Percentiles rank a stretch among this genome's conserved stretches.
These are phyloP conservation scores for Drosophila bocki DNA, from an alignment of 1,140 invertebrate genomes.

Conservation along the genomic window DNA sequence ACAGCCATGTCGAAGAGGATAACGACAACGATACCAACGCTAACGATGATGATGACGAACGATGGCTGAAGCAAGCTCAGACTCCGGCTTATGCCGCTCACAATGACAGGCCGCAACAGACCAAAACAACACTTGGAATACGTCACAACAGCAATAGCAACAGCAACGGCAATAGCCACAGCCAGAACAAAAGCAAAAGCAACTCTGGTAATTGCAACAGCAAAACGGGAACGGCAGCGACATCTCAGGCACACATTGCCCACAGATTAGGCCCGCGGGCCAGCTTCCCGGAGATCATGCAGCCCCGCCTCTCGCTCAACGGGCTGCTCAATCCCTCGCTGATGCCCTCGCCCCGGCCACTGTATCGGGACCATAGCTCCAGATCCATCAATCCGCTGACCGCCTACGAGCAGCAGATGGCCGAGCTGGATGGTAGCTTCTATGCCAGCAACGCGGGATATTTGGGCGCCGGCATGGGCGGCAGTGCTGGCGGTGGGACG, in stretches of 20 bases:
- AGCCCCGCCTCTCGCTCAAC: constrained; percentile 81
- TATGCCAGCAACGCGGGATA: constrained; percentile 77
- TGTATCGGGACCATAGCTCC: constrained; percentile 79
- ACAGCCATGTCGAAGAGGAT: constrained; percentile 35
- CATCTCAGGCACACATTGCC: constrained; percentile 22
- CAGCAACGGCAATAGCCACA: constrained; percentile 23
- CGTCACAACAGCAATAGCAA: constrained; percentile 31
- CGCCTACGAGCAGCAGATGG: constrained; percentile 81
- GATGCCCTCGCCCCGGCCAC: constrained; percentile 80
- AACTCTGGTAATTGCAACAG: constrained; percentile 28
- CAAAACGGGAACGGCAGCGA: constrained; percentile 35
- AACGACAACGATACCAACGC: constrained; percentile 19
- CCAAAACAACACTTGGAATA: constrained; percentile 41
- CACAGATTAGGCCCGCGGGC: constrained; percentile 64
- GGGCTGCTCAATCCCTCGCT: constrained; percentile 78
- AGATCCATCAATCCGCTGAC: constrained; percentile 82
- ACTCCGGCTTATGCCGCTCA: constrained; percentile 38
- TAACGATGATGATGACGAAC: constrained; percentile 58
- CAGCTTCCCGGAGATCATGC: constrained; percentile 79
- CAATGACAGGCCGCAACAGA: constrained; percentile 56
- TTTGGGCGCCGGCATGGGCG: constrained; percentile 70
- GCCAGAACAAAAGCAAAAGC: constrained; percentile 31
- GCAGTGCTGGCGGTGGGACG: constrained; percentile 69
- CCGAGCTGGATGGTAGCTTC: constrained; percentile 78
- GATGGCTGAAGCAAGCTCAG: constrained; percentile 53